phyloP scores from a whole-genome alignment of 30 jellyfish, hydroid and myxozoan species.

The Aurelia aurita region DNA sequence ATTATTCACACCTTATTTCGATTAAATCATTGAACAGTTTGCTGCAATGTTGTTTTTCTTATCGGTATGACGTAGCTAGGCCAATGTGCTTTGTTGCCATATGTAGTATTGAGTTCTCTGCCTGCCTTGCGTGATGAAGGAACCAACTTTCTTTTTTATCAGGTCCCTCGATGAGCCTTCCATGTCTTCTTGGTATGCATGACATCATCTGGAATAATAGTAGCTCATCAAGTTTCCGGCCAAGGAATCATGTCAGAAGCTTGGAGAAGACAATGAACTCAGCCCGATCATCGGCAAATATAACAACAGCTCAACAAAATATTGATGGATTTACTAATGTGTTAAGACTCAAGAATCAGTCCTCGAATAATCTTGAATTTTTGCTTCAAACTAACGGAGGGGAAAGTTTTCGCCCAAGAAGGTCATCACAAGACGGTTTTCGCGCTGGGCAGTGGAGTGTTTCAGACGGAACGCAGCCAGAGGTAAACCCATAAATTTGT shows the following conservation, averaged over 20 bases:
- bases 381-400: conserved; percentile 57
- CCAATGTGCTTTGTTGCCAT: conserved; percentile 21
- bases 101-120: neutral
- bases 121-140: neutral
- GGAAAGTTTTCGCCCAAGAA: conserved; percentile 27
- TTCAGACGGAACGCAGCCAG: conserved; percentile 67
- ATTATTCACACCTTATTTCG: too few relatives aligned
- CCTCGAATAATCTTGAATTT: conserved; percentile 57
- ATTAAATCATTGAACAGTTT: too few relatives aligned
- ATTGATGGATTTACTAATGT: conserved; percentile 37
- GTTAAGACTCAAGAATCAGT: conserved; percentile 30
- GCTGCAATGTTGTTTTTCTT: too few relatives aligned
- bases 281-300: conserved; percentile 24
- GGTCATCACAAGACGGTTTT: conserved; percentile 36
- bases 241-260: conserved; percentile 70
- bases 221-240: conserved; percentile 71
- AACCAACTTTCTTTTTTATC: conserved; percentile 6
- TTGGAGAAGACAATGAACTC: conserved; percentile 61
- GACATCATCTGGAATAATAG: conserved; percentile 91
- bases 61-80: conserved; percentile 1
- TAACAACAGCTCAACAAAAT: conserved; percentile 10
- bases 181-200: conserved; percentile 98
- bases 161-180: conserved; percentile 90
- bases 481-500: conserved; percentile 10
- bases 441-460: conserved; percentile 80